Evolutionary conservation across 1,140 invertebrate genomes (phyloP).

Genomic region (Archivesica marissinica): DNA sequence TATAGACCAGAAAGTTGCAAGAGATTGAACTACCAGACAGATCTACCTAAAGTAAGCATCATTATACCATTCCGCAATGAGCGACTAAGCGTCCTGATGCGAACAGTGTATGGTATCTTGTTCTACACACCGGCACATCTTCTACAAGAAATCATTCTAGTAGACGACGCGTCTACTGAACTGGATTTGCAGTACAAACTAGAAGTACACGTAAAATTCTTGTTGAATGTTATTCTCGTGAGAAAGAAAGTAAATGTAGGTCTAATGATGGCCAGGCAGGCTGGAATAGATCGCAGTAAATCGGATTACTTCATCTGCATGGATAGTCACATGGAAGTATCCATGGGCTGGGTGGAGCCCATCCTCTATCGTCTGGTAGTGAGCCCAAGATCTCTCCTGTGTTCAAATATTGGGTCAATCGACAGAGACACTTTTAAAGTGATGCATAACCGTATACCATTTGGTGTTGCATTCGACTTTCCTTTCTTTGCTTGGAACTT

Average conservation of each 20-base stretch:
- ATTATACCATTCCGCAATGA: constrained; percentile 99
- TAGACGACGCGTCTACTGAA: constrained; percentile 89
- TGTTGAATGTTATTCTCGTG: constrained; percentile 27
- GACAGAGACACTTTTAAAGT: constrained; percentile 30
- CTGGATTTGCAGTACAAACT: constrained; percentile 28
- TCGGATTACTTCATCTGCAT: constrained; percentile 48
- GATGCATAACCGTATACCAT: background rate
- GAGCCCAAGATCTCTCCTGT: constrained; percentile 30
- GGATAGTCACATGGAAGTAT: constrained; percentile 53
- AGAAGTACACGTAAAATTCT: constrained; percentile 20
- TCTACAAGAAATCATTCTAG: constrained; percentile 95
- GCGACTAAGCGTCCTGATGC: constrained; percentile 92
- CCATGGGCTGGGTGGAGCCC: constrained; percentile 39
- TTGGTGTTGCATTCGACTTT: constrained; percentile 44
- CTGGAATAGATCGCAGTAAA: constrained; percentile 36
- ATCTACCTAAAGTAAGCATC: constrained; percentile 90
- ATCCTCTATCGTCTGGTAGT: constrained; percentile 37
- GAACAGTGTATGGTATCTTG: constrained; percentile 94
- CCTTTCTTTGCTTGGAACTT: constrained; percentile 53
- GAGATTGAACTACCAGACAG: constrained; percentile 61
- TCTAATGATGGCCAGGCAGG: constrained; percentile 58
- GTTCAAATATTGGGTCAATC: constrained; percentile 44
- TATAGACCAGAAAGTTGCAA: constrained; percentile 30
- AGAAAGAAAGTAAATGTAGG: constrained; percentile 20
- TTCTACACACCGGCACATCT: constrained; percentile 90